phyloP scores from a whole-genome alignment of 2,797 vertebrate genomes.

The Linurgus olivaceus region DNA sequence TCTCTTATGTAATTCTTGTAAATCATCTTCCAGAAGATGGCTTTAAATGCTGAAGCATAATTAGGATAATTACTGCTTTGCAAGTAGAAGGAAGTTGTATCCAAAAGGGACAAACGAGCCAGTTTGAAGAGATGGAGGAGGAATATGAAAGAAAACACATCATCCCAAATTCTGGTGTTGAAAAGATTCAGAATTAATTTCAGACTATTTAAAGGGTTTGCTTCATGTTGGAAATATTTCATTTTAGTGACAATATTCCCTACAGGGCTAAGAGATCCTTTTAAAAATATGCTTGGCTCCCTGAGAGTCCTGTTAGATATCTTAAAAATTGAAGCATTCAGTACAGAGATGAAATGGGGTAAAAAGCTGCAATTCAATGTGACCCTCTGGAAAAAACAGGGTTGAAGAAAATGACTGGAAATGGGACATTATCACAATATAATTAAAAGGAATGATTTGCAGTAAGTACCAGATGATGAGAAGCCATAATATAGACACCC shows the following conservation, averaged over 20 bases:
- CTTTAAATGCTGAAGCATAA: constrained; percentile 68
- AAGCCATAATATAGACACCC: not conserved
- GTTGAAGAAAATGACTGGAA: not conserved
- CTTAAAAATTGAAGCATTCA: not conserved
- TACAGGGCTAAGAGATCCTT: constrained; percentile 18
- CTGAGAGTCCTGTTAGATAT: not conserved
- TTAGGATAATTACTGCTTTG: constrained; percentile 75
- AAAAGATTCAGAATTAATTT: constrained; percentile 50
- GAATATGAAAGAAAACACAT: constrained; percentile 41
- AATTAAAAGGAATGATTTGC: not conserved
- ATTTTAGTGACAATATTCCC: constrained; percentile 36
- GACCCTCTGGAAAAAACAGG: not conserved
- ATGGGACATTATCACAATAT: not conserved
- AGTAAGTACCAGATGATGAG: not conserved
- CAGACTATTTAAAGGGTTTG: constrained; percentile 43
- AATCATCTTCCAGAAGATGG: constrained; percentile 66
- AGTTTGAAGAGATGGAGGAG: constrained; percentile 38
- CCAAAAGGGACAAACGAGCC: constrained; percentile 54
- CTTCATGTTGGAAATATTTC: constrained; percentile 54
- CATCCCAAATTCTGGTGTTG: not conserved
- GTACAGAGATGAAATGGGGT: not conserved
- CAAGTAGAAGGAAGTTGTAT: constrained; percentile 69
- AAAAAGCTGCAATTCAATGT: not conserved
- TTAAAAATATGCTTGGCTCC: constrained; percentile 3
- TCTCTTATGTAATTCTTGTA: constrained; percentile 68